Evolutionary conservation across 2,888 invertebrate species (phyloP).

Genomic region (Labia minor): DNA sequence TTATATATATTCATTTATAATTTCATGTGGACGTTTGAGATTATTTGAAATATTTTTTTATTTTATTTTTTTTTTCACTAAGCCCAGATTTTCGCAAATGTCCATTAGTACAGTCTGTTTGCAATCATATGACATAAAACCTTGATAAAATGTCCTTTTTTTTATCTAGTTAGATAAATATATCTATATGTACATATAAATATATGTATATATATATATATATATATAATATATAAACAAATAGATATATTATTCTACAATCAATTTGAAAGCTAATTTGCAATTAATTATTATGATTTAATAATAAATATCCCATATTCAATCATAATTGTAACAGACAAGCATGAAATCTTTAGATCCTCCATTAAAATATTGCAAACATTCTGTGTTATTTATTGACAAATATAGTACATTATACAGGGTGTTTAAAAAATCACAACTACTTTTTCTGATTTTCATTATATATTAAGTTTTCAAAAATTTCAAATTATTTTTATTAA

Average conservation of each 20-base stretch:
- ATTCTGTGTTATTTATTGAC: conserved; percentile 5
- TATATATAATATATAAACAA: not conserved
- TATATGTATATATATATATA: not conserved
- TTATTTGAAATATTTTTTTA: not conserved
- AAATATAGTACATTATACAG: not conserved
- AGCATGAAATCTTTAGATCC: not conserved
- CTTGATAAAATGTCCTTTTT: not conserved
- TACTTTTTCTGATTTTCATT: too few species aligned
- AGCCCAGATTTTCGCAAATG: not conserved
- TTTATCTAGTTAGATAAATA: too few species aligned
- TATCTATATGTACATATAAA: too few species aligned
- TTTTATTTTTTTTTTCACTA: not conserved
- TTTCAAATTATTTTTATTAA: too few species aligned
- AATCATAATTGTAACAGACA: not conserved
- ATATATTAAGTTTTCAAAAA: too few species aligned
- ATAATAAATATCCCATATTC: not conserved
- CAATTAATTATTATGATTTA: not conserved
- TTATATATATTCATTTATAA: not conserved
- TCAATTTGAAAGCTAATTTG: not conserved
- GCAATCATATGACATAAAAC: not conserved
- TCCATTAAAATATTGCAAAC: conserved; percentile 9
- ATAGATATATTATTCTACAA: not conserved
- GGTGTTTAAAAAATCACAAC: not conserved
- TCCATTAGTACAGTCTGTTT: conserved; percentile 3
- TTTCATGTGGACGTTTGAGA: not conserved